These are phyloP conservation scores for Nephila pilipes DNA, from an alignment of 1,140 invertebrate genomes.

Conservation along the genomic window DNA sequence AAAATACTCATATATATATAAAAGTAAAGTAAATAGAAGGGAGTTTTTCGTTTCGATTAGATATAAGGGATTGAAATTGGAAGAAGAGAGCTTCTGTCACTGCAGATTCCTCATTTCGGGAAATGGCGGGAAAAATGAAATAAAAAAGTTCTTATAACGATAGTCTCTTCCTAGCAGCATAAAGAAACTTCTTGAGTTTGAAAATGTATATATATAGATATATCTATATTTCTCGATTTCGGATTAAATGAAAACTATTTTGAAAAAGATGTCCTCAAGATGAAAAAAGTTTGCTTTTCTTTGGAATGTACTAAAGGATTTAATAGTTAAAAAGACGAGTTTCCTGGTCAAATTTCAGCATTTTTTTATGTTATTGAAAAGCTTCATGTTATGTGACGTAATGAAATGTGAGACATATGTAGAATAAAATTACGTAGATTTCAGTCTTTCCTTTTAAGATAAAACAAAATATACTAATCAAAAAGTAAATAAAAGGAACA, in stretches of 20 bases:
- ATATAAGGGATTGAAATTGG: slow-evolving; percentile 74
- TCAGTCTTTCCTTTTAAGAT: too few relatives aligned
- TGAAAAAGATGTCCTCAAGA: background rate
- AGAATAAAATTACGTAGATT: too few relatives aligned
- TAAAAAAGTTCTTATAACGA: slow-evolving; percentile 17
- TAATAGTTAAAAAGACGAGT: background rate
- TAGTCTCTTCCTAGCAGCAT: background rate
- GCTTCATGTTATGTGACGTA: too few relatives aligned
- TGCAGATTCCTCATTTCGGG: slow-evolving; percentile 53
- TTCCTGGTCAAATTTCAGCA: background rate
- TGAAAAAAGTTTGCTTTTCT: background rate
- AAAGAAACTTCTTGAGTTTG: slow-evolving; percentile 20
- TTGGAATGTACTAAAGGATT: background rate
- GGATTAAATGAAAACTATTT: slow-evolving; percentile 62
- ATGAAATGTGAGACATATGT: too few relatives aligned
- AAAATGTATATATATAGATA: slow-evolving; percentile 13
- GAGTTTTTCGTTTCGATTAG: slow-evolving; percentile 74
- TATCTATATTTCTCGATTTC: slow-evolving; percentile 46
- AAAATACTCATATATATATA: background rate
- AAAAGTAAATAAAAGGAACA: too few relatives aligned
- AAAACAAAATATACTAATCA: too few relatives aligned
- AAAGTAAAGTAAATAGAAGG: slow-evolving; percentile 56
- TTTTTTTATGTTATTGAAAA: background rate
- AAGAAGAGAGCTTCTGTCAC: slow-evolving; percentile 54
- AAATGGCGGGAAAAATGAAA: slow-evolving; percentile 54